Base-by-base conservation (phyloP, 2,113 vertebrate species). In the Alouatta palliata region DNA sequence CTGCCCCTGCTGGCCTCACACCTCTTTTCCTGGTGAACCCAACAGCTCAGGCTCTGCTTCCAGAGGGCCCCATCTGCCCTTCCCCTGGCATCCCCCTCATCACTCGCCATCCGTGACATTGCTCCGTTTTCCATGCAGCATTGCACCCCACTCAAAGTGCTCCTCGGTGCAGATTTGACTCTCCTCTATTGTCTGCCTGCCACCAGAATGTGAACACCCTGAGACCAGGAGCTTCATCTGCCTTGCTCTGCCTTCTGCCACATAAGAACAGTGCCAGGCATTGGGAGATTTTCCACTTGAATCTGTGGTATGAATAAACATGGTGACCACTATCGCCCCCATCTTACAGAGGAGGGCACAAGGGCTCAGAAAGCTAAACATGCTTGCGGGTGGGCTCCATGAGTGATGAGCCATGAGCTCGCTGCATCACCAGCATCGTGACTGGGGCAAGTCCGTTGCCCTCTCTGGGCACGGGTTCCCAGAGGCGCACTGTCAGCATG, bases 401-500 rank as follows among this genome's bases (percentile, higher is more conserved):
- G 19, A 19, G 54, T 56, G 54, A 56, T 21, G 54, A 56, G 20
- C 54, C 54, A 56, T 56, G 54, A 56, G 54, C 20, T 56, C 54
- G 54, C 54, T 56, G 20, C 7, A 9, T 6, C 45, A 64, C 58
- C 58, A 64, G 25, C 58, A 64, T 64, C 9, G 10, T 30, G 58
- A 27, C 23, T 30, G 25, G 21, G 21, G 17, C 52, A 40, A 13
- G 19, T 17, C 66, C 61, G 2, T 7, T 4, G n/a, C 89, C 27
- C 11, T 84, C 20, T 70, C 77, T 40, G 52, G 77, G 45, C 40
- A 3, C 58, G 43, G 75, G 52, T 27, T 14, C 14, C 20, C 25
- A 27, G 49, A 10, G 14, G 6, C 32, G 2, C 6, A 3, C 1
- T 4, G 4, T 49, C 90, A 8, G 14, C 9, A 0, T 47, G 23